These are phyloP conservation scores for Dryadula phaetusa DNA, from an alignment of 2,888 invertebrate genomes.

Conservation along the genomic window DNA sequence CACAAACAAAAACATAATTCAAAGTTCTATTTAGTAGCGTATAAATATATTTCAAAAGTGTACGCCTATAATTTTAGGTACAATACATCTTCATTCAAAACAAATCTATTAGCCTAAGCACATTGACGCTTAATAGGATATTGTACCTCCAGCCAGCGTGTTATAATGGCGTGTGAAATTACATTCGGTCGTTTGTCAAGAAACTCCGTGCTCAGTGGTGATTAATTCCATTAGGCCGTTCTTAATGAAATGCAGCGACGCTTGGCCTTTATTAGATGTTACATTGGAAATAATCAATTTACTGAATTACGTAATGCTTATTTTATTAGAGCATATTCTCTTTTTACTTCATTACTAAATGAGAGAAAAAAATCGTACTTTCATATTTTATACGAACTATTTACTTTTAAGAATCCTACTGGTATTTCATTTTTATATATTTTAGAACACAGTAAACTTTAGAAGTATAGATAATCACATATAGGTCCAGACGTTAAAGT, in stretches of 20 bases:
- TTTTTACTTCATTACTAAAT: not conserved
- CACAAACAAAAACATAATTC: conserved; percentile 14
- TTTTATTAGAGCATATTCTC: conserved; percentile 21
- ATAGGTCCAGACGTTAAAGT: conserved; percentile 16
- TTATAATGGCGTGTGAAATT: conserved; percentile 78
- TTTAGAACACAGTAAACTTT: not conserved
- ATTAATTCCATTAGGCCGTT: conserved; percentile 81
- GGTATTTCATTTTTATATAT: not conserved
- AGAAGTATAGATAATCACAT: not conserved
- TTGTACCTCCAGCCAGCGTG: conserved; percentile 51
- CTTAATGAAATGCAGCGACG: conserved; percentile 70
- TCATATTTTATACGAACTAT: not conserved
- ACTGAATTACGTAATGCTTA: conserved; percentile 29
- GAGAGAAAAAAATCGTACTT: too few relatives aligned
- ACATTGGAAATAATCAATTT: conserved; percentile 43
- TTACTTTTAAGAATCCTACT: not conserved
- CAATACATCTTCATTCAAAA: conserved; percentile 26
- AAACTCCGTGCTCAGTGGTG: conserved; percentile 73
- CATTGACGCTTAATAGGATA: conserved; percentile 41
- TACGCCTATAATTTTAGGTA: not conserved
- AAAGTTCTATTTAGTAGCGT: not conserved
- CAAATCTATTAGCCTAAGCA: conserved; percentile 37
- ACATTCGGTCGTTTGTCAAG: conserved; percentile 81
- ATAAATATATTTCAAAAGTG: not conserved
- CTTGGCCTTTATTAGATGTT: conserved; percentile 39